Conservation (phyloP, 2,797 vertebrate species). For the Fistularia commersonii region DNA sequence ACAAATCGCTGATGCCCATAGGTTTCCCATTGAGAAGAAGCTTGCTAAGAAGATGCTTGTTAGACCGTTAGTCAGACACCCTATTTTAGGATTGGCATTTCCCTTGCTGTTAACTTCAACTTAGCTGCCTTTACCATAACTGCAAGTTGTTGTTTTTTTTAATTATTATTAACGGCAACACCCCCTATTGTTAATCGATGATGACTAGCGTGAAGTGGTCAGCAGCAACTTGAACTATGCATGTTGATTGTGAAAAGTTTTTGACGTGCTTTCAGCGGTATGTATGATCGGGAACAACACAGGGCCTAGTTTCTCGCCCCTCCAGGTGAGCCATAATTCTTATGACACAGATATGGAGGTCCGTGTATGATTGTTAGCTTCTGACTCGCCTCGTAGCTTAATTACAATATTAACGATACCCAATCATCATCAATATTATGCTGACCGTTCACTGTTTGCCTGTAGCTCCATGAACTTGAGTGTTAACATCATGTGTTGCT, state of each 20-base stretch:
- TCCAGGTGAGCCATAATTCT: conserved; percentile 16
- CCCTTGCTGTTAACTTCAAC: conserved; percentile 49
- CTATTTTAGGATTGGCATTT: conserved; percentile 70
- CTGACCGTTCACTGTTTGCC: too few relatives aligned
- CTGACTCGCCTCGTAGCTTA: not conserved
- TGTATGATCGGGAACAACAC: conserved; percentile 48
- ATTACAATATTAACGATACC: not conserved
- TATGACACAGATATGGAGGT: not conserved
- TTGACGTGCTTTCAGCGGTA: conserved; percentile 48
- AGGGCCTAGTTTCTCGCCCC: conserved; percentile 36
- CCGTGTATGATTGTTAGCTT: not conserved
- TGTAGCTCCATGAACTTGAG: too few relatives aligned
- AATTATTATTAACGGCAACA: not conserved
- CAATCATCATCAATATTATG: too few relatives aligned
- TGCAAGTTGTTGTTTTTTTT: conserved; percentile 1
- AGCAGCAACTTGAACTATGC: conserved; percentile 2
- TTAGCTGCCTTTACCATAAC: conserved; percentile 21
- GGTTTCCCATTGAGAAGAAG: conserved; percentile 42
- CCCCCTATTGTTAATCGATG: not conserved
- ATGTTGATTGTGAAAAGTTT: conserved; percentile 49
- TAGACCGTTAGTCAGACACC: conserved; percentile 55
- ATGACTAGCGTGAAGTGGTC: too few relatives aligned
- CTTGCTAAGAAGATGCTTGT: conserved; percentile 48
- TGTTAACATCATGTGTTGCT: too few relatives aligned
- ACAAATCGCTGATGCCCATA: conserved; percentile 23